Evolutionary conservation across 2,888 invertebrate species (phyloP).

Genomic region (Eucriotettix oculatus): DNA sequence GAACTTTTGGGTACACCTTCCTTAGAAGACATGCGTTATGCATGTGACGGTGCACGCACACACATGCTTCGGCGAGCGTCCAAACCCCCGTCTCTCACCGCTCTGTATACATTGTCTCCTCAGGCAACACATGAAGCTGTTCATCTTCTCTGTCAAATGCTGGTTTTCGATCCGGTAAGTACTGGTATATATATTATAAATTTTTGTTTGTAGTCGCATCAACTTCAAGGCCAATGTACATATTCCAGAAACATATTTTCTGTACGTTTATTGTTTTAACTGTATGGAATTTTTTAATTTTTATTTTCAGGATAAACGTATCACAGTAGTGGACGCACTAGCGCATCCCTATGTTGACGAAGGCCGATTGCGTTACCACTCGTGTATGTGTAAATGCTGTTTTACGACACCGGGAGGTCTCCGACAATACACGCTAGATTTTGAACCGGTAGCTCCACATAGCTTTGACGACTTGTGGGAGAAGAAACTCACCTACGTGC

Average conservation of each 20-base stretch:
- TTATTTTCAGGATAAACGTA: constrained; percentile 62
- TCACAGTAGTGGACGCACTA: constrained; percentile 86
- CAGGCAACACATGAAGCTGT: constrained; percentile 97
- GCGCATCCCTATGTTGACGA: constrained; percentile 96
- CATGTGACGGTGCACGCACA: constrained; percentile 86
- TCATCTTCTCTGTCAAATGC: constrained; percentile 91
- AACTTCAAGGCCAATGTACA: background rate
- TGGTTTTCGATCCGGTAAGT: constrained; percentile 92
- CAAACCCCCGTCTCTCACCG: constrained; percentile 73
- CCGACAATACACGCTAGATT: constrained; percentile 79
- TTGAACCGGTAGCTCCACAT: constrained; percentile 80
- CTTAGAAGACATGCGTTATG: constrained; percentile 89
- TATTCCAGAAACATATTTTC: background rate
- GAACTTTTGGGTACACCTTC: constrained; percentile 93
- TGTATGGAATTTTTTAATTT: background rate
- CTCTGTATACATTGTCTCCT: constrained; percentile 78
- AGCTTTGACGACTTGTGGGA: constrained; percentile 96
- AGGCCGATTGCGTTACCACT: constrained; percentile 94
- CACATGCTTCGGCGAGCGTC: constrained; percentile 81
- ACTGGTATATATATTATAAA: background rate
- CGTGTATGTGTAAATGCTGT: constrained; percentile 99
- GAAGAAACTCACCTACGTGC: constrained; percentile 78
- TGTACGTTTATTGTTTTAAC: background rate
- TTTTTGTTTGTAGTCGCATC: no score
- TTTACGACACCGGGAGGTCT: constrained; percentile 56